Percentiles rank a stretch among this genome's conserved stretches.
Evolutionary conservation across 2,888 invertebrate species (phyloP).

Genomic region (Mamestra brassicae): DNA sequence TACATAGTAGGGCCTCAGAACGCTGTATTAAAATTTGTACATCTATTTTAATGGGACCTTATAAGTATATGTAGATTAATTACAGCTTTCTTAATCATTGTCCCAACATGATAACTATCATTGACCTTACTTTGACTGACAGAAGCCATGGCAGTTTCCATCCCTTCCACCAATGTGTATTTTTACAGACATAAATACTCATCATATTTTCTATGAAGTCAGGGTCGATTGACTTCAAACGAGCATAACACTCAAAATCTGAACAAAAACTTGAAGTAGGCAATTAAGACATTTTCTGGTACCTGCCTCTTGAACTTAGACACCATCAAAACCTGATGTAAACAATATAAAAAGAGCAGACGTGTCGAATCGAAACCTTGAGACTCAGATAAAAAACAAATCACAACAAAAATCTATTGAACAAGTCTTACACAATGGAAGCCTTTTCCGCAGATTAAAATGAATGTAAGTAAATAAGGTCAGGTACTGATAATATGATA

Average conservation of each 20-base stretch:
- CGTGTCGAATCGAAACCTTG: constrained; percentile 46
- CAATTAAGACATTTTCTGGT: neutral
- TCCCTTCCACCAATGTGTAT: neutral
- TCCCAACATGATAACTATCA: neutral
- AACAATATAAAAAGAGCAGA: constrained; percentile 42
- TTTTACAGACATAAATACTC: neutral
- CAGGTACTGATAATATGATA: constrained; percentile 1
- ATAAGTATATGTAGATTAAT: neutral
- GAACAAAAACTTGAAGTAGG: neutral
- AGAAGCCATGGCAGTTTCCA: neutral
- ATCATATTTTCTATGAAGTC: neutral
- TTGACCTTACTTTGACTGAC: neutral
- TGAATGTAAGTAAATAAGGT: neutral
- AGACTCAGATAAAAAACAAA: constrained; percentile 29
- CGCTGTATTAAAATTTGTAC: too few relatives aligned
- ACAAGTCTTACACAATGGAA: constrained; percentile 23
- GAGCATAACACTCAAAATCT: neutral
- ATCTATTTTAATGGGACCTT: too few relatives aligned
- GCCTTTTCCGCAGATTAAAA: constrained; percentile 10
- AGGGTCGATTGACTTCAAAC: too few relatives aligned
- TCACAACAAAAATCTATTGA: constrained; percentile 27
- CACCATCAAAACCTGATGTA: constrained; percentile 21
- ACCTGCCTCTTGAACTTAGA: constrained; percentile 15
- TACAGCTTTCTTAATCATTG: neutral
- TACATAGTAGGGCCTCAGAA: too few relatives aligned